Conservation (phyloP, 2,113 vertebrate species). For the Pterocles orientalis region DNA sequence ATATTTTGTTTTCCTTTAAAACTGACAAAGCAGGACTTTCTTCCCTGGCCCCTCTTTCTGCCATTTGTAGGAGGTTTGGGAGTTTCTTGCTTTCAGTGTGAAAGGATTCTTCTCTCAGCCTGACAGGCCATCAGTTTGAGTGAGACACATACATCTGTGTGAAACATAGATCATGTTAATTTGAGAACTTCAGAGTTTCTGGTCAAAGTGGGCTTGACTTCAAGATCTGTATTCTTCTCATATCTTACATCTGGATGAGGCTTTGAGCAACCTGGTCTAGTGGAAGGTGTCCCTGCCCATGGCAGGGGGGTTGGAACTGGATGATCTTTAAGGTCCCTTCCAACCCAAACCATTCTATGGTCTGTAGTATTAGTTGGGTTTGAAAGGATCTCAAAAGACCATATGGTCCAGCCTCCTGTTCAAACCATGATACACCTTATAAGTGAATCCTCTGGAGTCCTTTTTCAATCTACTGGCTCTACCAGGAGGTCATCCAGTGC, state of each 20-base stretch:
- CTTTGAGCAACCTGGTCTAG: too few relatives aligned
- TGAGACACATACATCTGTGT: too few relatives aligned
- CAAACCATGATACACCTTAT: neutral
- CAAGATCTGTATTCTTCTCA: neutral
- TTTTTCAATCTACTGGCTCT: neutral
- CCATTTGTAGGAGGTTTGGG: neutral
- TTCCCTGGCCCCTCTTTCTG: neutral
- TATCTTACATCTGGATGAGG: neutral
- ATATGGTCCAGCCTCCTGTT: accelerated
- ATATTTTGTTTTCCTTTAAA: neutral
- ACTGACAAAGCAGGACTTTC: neutral
- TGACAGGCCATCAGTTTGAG: neutral
- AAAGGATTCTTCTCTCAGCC: neutral
- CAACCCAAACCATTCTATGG: too few relatives aligned
- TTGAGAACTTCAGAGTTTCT: neutral
- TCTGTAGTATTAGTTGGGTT: accelerated
- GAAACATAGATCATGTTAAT: neutral
- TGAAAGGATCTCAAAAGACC: neutral
- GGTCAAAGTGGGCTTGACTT: neutral
- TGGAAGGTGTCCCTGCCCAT: too few relatives aligned
- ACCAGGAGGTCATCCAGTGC: neutral
- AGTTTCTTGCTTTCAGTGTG: neutral
- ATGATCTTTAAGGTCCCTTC: too few relatives aligned
- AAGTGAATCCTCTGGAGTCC: neutral
- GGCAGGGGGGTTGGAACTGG: too few relatives aligned